Conservation (phyloP, 2,797 vertebrate species). For the Lutjanus argentimaculatus region DNA sequence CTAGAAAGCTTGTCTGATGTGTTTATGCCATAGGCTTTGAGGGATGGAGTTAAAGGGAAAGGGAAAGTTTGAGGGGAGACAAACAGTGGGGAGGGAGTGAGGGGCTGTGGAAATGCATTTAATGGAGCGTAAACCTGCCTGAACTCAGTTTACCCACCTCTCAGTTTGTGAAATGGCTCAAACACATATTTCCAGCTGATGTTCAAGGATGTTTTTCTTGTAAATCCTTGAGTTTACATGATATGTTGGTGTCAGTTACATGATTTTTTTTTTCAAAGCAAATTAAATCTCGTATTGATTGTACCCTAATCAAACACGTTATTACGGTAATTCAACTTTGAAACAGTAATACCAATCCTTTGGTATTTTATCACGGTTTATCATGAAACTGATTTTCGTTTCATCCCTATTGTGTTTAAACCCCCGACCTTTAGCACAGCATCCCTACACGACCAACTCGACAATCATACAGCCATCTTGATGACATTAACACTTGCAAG, state of each 20-base stretch:
- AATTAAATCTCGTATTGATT: neutral
- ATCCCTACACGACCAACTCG: neutral
- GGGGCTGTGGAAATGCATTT: constrained; percentile 46
- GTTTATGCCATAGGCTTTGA: constrained; percentile 82
- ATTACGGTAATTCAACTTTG: too few relatives aligned
- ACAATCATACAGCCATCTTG: neutral
- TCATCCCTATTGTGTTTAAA: too few relatives aligned
- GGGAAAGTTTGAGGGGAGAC: constrained; percentile 49
- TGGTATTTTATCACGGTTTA: too few relatives aligned
- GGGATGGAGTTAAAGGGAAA: constrained; percentile 60
- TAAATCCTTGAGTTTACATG: neutral
- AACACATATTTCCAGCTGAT: constrained; percentile 7
- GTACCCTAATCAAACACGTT: too few relatives aligned
- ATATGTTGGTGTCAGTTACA: neutral
- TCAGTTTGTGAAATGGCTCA: constrained; percentile 39
- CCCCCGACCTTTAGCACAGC: too few relatives aligned
- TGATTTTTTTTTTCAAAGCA: constrained; percentile 1
- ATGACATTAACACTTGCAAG: neutral
- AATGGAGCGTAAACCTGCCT: constrained; percentile 63
- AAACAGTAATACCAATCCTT: too few relatives aligned
- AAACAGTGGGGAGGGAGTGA: constrained; percentile 41
- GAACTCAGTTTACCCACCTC: constrained; percentile 54
- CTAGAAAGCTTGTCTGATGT: constrained; percentile 76
- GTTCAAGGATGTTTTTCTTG: constrained; percentile 6
- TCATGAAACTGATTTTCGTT: too few relatives aligned